phyloP scores from a whole-genome alignment of 2,113 vertebrate genomes.

The Heptranchias perlo region DNA sequence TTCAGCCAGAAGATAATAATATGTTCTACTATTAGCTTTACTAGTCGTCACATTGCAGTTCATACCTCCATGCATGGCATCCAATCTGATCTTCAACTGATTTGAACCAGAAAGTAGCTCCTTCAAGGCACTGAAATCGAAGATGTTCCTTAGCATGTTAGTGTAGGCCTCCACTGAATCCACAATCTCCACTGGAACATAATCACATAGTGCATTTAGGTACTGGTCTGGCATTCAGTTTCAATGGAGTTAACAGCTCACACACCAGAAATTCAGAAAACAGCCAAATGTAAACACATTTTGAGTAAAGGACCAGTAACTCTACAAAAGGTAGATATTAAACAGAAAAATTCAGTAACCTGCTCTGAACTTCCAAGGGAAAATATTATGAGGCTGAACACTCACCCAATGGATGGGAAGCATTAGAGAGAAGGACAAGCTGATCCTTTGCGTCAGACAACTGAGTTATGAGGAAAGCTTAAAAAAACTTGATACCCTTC shows the following conservation, averaged over 20 bases:
- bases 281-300: neutral
- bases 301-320: neutral
- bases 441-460: neutral
- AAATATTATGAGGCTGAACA: neutral
- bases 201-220: neutral
- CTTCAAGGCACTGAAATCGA: constrained; percentile 86
- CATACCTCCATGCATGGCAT: constrained; percentile 96
- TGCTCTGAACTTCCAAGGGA: neutral
- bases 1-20: neutral
- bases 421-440: neutral
- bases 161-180: constrained; percentile 90
- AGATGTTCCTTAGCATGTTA: constrained; percentile 87
- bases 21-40: neutral
- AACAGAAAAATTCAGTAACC: neutral
- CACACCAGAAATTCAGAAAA: neutral
- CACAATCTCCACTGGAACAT: constrained; percentile 83
- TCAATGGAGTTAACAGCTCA: neutral
- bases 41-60: neutral
- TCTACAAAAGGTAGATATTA: neutral
- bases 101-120: constrained; percentile 82
- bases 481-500: neutral
- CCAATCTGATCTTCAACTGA: constrained; percentile 83
- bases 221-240: neutral
- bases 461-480: neutral
- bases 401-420: neutral